A percentile compares a stretch with the other conserved stretches of the same genome.
Conservation (phyloP, 2,113 vertebrate genomes). For the Mixornis gularis region DNA sequence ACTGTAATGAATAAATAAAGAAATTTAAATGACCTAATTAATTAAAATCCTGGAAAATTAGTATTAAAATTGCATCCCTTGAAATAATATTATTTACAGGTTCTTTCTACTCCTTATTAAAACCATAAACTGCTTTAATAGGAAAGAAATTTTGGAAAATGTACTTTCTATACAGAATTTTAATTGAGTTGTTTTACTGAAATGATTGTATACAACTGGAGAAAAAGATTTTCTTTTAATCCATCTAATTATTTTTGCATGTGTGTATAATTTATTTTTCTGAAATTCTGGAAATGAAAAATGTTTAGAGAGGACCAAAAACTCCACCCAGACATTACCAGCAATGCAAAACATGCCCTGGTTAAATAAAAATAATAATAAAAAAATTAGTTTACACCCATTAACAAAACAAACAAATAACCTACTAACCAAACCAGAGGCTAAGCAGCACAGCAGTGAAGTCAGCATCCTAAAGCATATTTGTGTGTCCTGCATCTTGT, state of each 20-base stretch:
- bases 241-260: not conserved
- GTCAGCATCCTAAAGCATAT: not conserved
- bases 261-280: not conserved
- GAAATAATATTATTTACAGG: not conserved
- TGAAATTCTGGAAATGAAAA: not conserved
- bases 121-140: not conserved
- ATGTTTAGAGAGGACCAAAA: not conserved
- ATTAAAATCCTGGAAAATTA: constrained; percentile 24
- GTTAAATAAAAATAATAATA: not conserved
- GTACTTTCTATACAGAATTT: not conserved
- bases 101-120: not conserved
- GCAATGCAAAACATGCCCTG: not conserved
- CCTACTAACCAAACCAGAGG: not conserved
- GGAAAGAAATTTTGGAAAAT: not conserved
- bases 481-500: not conserved
- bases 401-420: constrained; percentile 7
- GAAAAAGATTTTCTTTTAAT: not conserved
- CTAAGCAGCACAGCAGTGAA: not conserved
- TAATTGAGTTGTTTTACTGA: not conserved
- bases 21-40: constrained; percentile 33
- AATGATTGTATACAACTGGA: not conserved
- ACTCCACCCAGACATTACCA: not conserved
- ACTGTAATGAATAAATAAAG: constrained; percentile 20
- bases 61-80: constrained; percentile 14
- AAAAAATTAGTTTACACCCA: not conserved